Evolutionary conservation across 2,888 invertebrate species (phyloP).

Genomic region (Automeris io): DNA sequence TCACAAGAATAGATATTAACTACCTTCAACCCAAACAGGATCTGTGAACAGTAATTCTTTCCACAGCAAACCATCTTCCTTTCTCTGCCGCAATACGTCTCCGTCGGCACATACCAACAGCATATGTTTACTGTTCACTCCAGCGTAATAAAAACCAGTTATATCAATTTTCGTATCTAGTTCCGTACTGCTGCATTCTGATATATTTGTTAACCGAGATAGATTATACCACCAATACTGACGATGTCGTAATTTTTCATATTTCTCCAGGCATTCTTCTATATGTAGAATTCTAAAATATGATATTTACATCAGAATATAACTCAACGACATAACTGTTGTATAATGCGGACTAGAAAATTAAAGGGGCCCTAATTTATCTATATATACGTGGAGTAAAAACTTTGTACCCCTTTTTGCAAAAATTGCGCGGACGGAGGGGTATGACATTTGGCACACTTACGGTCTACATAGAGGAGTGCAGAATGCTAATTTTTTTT

Average conservation of each 20-base stretch:
- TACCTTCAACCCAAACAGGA: conserved; percentile 54
- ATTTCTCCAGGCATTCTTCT: conserved; percentile 43
- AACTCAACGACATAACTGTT: too few species aligned
- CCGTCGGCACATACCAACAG: conserved; percentile 60
- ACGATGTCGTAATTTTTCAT: conserved; percentile 53
- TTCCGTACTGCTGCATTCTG: conserved; percentile 20
- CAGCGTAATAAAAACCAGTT: conserved; percentile 29
- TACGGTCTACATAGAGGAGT: too few species aligned
- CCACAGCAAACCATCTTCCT: conserved; percentile 57
- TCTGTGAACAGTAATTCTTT: conserved; percentile 60
- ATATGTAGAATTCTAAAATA: conserved; percentile 57
- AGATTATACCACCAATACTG: conserved; percentile 49
- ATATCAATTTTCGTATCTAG: conserved; percentile 29
- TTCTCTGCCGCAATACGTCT: conserved; percentile 45
- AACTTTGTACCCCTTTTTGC: too few species aligned
- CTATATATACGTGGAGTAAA: too few species aligned
- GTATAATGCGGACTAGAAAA: too few species aligned
- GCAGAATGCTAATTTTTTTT: too few species aligned
- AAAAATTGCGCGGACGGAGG: too few species aligned
- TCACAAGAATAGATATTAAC: too few species aligned
- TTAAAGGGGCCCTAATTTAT: too few species aligned
- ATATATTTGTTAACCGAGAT: not conserved
- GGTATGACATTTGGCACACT: too few species aligned
- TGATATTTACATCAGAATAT: too few species aligned
- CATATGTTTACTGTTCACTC: conserved; percentile 47